Evolutionary conservation across 2,797 vertebrate genomes (phyloP).

Genomic region (Pangasius mekongensis): DNA sequence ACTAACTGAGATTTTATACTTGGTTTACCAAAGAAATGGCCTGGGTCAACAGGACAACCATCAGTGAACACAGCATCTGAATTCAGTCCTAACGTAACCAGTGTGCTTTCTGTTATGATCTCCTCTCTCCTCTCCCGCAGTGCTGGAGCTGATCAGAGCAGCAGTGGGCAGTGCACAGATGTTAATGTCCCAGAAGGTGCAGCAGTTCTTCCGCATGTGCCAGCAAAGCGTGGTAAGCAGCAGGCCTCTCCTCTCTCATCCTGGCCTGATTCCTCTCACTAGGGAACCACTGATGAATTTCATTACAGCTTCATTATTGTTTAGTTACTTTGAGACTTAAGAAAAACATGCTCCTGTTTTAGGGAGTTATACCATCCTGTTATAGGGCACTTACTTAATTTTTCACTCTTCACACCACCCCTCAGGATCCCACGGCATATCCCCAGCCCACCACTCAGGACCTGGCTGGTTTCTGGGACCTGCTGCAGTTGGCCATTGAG

Average conservation of each 20-base stretch:
- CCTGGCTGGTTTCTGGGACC: conserved; percentile 96
- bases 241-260: conserved; percentile 33
- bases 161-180: conserved; percentile 96
- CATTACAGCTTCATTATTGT: conserved; percentile 33
- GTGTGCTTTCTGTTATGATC: background rate
- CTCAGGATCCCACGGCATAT: conserved; percentile 84
- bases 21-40: background rate
- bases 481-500: conserved; percentile 97
- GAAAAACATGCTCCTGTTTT: background rate
- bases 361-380: too few relatives aligned
- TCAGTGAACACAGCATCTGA: background rate
- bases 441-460: conserved; percentile 97
- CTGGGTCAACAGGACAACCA: background rate
- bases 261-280: conserved; percentile 16
- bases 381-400: background rate
- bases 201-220: conserved; percentile 98
- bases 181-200: conserved; percentile 98
- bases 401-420: background rate
- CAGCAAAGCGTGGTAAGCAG: conserved; percentile 97
- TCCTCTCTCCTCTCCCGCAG: conserved; percentile 66
- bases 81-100: background rate
- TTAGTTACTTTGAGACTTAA: conserved; percentile 15
- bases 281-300: conserved; percentile 28
- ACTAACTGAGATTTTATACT: background rate
- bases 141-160: conserved; percentile 93